Evolutionary conservation across 2,888 invertebrate genomes (phyloP).

Genomic region (Fissipunctia ypsillon): DNA sequence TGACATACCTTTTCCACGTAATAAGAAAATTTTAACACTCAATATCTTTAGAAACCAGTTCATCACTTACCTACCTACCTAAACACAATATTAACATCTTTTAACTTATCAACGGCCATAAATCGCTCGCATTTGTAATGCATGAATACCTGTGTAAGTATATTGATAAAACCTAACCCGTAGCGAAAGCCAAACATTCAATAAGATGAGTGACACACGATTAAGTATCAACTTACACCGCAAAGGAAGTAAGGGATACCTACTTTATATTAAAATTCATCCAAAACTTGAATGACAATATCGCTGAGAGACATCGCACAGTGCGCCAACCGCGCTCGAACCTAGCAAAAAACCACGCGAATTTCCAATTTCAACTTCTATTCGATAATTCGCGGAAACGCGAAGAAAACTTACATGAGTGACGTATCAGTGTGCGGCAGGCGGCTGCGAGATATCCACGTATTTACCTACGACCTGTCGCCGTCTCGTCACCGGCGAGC

Average conservation of each 20-base stretch:
- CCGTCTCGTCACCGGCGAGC: conserved; percentile 78
- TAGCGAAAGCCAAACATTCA: conserved; percentile 46
- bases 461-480: conserved; percentile 76
- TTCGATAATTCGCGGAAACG: conserved; percentile 74
- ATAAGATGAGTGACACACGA: conserved; percentile 64
- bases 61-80: conserved; percentile 25
- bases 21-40: conserved; percentile 8
- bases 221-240: conserved; percentile 56
- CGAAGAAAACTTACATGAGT: conserved; percentile 86
- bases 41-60: conserved; percentile 44
- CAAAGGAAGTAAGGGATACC: conserved; percentile 52
- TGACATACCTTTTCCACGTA: conserved; percentile 10
- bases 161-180: conserved; percentile 49
- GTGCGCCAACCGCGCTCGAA: conserved; percentile 50
- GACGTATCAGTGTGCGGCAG: conserved; percentile 85
- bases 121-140: conserved; percentile 52
- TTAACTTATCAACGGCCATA: conserved; percentile 42
- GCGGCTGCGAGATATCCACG: conserved; percentile 75
- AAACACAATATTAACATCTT: conserved; percentile 44
- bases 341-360: conserved; percentile 59
- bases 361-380: conserved; percentile 78
- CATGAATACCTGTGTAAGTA: conserved; percentile 42
- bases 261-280: conserved; percentile 60
- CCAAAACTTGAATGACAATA: conserved; percentile 66
- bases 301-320: conserved; percentile 62